These are phyloP conservation scores for Neocrepidodera transversa DNA, from an alignment of 2,888 invertebrate species.

Conservation along the genomic window DNA sequence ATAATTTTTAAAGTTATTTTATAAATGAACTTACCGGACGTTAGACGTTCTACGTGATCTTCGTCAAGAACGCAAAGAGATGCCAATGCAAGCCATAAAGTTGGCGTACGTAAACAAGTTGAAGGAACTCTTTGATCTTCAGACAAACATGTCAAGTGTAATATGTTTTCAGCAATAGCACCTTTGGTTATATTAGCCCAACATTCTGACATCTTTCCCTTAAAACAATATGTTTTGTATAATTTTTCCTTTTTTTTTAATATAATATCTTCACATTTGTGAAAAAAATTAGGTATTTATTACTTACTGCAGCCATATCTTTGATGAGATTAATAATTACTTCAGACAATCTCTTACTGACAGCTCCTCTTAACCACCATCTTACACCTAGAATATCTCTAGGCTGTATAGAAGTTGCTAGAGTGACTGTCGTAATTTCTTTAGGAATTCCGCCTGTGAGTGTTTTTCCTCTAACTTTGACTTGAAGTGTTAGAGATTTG, in stretches of 20 bases:
- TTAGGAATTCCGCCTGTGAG: constrained; percentile 60
- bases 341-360: constrained; percentile 85
- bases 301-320: constrained; percentile 88
- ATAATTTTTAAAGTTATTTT: background rate
- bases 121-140: constrained; percentile 78
- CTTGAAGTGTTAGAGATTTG: constrained; percentile 89
- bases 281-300: constrained; percentile 1
- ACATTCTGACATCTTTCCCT: constrained; percentile 84
- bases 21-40: constrained; percentile 64
- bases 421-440: constrained; percentile 65
- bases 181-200: constrained; percentile 90
- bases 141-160: constrained; percentile 81
- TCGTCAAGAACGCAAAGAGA: constrained; percentile 92
- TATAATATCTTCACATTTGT: too few species aligned
- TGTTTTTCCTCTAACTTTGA: constrained; percentile 77
- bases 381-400: constrained; percentile 64
- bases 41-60: constrained; percentile 84
- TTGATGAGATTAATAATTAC: constrained; percentile 86
- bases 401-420: constrained; percentile 68
- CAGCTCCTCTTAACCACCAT: constrained; percentile 90
- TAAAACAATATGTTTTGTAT: too few species aligned
- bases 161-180: constrained; percentile 85
- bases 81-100: constrained; percentile 91
- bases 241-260: too few species aligned
- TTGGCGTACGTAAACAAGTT: constrained; percentile 82